Base-by-base conservation (phyloP, 2,888 invertebrate species). In the Griposia aprilina region DNA sequence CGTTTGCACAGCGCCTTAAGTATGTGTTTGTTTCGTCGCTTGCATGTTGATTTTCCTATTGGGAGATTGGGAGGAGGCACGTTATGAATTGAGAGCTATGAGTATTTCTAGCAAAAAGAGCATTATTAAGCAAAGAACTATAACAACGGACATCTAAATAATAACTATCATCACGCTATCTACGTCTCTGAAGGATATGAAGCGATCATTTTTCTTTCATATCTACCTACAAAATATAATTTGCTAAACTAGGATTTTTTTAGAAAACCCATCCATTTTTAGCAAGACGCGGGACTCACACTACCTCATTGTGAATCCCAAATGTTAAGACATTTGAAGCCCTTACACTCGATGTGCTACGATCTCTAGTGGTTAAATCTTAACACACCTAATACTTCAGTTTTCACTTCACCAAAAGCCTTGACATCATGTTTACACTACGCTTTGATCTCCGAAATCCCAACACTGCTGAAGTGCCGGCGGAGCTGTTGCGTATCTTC, bases 31-130 rank as follows among this genome's bases (percentile, higher is more conserved):
- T 50, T 26, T 11, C 52, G 26, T 67, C 45, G 50, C 36, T 48
- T 15, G 63, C 26, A 26, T 68, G 30, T 52, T 74, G 59, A 85
- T 60, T 55, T 59, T 17, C 3, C 2, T 41, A 63, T 36, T 26
- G 23, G 3, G 13, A 59, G 8, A 68, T 45, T 26, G 23, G 2
- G 5, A 59, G 13, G 10, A 50, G n/a, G 11, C 11, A 11, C 23
- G 26, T 41, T 26, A 17, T 11, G 13, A 50, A 23, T n/a, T 36
- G 7, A 60, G 23, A 60, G 36, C 30, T 52, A 20, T 17, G 71
- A 36, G 17, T 62, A 45, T 17, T 45, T 26, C 2, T 20, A 60
- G 26, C 2, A 26, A 23, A 50, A 11, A 6, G 30, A 30, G 30
- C 50, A 8, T 50, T 17, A 30, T 11, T 8, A 1, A 17, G 17